Conservation (phyloP, 1,140 invertebrate genomes). For the Lucilia cuprina region DNA sequence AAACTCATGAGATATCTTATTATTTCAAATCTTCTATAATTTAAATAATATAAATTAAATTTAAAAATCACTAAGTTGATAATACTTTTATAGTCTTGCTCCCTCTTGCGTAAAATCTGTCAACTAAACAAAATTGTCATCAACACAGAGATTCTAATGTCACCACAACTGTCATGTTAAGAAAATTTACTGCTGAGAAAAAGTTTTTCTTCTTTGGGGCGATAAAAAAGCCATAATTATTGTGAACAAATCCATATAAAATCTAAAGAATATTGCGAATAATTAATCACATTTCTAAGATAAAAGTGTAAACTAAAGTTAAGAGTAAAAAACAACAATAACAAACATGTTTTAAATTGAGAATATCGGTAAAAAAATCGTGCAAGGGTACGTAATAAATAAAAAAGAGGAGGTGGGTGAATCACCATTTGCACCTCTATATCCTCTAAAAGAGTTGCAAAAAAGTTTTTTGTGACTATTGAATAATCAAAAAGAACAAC, state of each 20-base stretch:
- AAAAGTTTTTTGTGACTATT: not conserved
- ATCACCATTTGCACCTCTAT: conserved; percentile 13
- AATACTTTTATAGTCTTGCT: not conserved
- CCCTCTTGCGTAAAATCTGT: not conserved
- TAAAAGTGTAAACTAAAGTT: not conserved
- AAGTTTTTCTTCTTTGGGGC: conserved; percentile 1
- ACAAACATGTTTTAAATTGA: not conserved
- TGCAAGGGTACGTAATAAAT: conserved; percentile 23
- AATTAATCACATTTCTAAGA: not conserved
- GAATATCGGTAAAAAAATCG: not conserved
- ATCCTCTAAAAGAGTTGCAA: not conserved
- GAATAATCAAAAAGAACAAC: not conserved
- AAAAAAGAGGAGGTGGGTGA: conserved; percentile 27
- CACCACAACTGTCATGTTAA: not conserved
- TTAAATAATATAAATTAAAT: too few relatives aligned
- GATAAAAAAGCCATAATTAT: not conserved
- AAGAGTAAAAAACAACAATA: not conserved
- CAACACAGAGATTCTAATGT: not conserved
- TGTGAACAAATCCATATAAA: not conserved
- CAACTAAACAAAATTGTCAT: not conserved
- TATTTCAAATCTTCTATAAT: too few relatives aligned
- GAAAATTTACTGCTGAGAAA: not conserved
- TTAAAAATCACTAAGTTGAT: too few relatives aligned
- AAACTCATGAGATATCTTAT: too few relatives aligned
- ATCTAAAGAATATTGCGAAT: not conserved